Evolutionary conservation across 2,797 vertebrate species (phyloP).

Genomic region (Antennarius maculatus): DNA sequence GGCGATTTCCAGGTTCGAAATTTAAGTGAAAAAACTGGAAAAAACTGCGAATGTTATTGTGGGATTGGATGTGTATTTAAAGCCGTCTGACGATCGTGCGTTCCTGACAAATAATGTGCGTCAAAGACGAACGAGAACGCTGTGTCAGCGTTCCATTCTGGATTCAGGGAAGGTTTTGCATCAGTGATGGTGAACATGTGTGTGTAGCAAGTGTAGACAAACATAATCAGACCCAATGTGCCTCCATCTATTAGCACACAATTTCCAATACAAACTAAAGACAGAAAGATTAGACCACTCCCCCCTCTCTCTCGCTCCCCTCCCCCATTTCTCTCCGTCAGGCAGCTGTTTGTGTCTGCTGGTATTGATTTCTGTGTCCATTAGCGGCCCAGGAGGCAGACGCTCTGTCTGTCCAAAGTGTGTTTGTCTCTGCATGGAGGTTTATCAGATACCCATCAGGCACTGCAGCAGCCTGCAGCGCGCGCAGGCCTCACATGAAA

Average conservation of each 20-base stretch:
- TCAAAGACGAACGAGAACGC: too few species aligned
- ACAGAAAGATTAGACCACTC: slow-evolving; percentile 45
- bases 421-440: slow-evolving; percentile 34
- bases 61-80: too few species aligned
- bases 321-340: slow-evolving; percentile 27
- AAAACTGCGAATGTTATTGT: too few species aligned
- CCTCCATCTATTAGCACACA: slow-evolving; percentile 7
- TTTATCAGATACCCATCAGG: slow-evolving; percentile 60
- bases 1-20: too few species aligned
- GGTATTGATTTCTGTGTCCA: slow-evolving; percentile 82
- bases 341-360: slow-evolving; percentile 72
- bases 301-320: slow-evolving; percentile 29
- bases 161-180: too few species aligned
- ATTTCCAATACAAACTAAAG: slow-evolving; percentile 53
- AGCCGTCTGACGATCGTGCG: too few species aligned
- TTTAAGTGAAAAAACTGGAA: too few species aligned
- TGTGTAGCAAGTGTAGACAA: not conserved
- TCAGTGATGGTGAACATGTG: too few species aligned
- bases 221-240: not conserved
- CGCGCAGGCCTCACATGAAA: slow-evolving; percentile 20
- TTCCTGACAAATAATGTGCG: too few species aligned
- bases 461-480: slow-evolving; percentile 36
- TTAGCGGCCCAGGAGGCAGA: slow-evolving; percentile 83
- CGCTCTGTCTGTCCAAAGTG: slow-evolving; percentile 72
- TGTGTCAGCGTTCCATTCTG: too few species aligned